phyloP scores from a whole-genome alignment of 1,140 invertebrate genomes.

The Amyelois transitella region DNA sequence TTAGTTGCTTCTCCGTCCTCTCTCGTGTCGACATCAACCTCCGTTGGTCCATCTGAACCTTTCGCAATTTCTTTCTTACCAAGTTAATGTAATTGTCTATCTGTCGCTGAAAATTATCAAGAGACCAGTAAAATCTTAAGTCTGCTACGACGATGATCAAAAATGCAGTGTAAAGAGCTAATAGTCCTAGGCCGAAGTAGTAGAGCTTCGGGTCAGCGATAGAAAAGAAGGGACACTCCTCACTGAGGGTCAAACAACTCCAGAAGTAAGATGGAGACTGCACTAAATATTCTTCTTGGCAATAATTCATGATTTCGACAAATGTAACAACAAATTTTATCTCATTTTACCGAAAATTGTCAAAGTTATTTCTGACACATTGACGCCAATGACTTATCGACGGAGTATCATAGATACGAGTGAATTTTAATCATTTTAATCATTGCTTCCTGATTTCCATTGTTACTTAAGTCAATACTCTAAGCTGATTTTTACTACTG shows the following conservation, averaged over 20 bases:
- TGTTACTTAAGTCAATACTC: no score
- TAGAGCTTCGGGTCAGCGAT: slow-evolving; percentile 32
- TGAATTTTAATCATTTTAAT: no score
- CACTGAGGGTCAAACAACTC: slow-evolving; percentile 39
- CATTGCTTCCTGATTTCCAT: no score
- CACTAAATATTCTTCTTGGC: slow-evolving; percentile 10
- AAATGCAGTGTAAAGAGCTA: slow-evolving; percentile 30
- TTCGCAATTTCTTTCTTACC: slow-evolving; percentile 38
- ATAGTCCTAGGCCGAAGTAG: slow-evolving; percentile 38
- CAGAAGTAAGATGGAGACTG: slow-evolving; percentile 44
- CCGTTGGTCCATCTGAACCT: slow-evolving; percentile 42
- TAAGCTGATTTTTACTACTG: no score
- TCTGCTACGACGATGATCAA: slow-evolving; percentile 43
- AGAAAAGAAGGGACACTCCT: slow-evolving; percentile 47
- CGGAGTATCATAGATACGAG: no score
- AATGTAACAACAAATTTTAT: slow-evolving; percentile 3
- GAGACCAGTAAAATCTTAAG: slow-evolving; percentile 43
- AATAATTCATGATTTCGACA: slow-evolving; percentile 24
- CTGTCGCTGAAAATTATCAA: slow-evolving; percentile 40
- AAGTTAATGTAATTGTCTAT: slow-evolving; percentile 42
- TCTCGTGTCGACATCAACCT: slow-evolving; percentile 38
- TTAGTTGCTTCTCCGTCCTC: slow-evolving; percentile 41
- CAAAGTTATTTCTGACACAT: neutral
- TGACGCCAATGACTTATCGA: neutral
- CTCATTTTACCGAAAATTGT: neutral